Evolutionary conservation across 2,888 invertebrate species (phyloP).

Genomic region (Argynnis bischoffii): DNA sequence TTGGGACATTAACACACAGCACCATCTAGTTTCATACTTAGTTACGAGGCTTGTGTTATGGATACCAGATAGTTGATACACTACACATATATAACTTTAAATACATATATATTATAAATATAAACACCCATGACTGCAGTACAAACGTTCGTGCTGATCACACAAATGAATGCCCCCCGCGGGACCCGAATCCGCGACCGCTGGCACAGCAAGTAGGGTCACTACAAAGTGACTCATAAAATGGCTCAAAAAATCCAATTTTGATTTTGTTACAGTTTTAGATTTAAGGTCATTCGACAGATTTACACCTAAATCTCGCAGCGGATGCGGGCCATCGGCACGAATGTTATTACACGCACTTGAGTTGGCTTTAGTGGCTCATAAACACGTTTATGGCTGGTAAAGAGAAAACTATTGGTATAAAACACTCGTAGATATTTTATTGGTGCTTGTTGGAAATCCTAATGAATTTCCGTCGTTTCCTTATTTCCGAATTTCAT

Average conservation of each 20-base stretch:
- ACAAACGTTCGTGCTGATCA: too few relatives aligned
- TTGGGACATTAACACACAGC: too few relatives aligned
- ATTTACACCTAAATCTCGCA: background rate
- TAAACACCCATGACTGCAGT: too few relatives aligned
- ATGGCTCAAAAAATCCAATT: background rate
- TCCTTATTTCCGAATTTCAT: background rate
- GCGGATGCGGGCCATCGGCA: constrained; percentile 1
- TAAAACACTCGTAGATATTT: constrained; percentile 18
- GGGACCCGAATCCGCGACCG: too few relatives aligned
- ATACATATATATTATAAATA: too few relatives aligned
- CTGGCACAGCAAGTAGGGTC: too few relatives aligned
- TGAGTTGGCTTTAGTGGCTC: constrained; percentile 21
- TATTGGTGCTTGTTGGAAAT: constrained; percentile 19
- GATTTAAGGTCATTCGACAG: background rate
- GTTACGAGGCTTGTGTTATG: too few relatives aligned
- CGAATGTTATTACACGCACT: constrained; percentile 25
- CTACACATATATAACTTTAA: too few relatives aligned
- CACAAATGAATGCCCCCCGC: too few relatives aligned
- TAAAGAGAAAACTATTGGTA: constrained; percentile 25
- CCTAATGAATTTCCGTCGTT: constrained; percentile 1
- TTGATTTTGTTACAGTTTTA: background rate
- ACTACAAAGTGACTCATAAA: background rate
- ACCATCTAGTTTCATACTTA: too few relatives aligned
- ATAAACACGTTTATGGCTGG: constrained; percentile 24
- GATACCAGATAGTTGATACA: too few relatives aligned